These are phyloP conservation scores for Argyresthia goedartella DNA, from an alignment of 2,888 invertebrate species.

Conservation along the genomic window DNA sequence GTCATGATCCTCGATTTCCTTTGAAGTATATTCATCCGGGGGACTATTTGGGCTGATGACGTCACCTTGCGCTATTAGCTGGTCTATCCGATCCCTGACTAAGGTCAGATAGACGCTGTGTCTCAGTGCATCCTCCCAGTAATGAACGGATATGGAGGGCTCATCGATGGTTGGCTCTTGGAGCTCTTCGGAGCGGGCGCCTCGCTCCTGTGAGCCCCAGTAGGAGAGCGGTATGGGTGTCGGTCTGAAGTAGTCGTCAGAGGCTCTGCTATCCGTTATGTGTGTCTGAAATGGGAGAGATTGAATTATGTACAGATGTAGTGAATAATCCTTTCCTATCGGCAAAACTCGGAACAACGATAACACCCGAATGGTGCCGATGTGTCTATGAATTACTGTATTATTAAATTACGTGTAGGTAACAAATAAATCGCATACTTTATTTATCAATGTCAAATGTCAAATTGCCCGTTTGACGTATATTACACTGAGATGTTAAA, in stretches of 20 bases:
- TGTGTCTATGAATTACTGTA: too few species aligned
- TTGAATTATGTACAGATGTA: background rate
- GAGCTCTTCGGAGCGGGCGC: conserved; percentile 28
- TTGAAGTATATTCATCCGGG: conserved; percentile 27
- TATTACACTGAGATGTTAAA: too few species aligned
- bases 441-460: too few species aligned
- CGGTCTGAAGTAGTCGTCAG: conserved; percentile 44
- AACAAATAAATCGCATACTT: too few species aligned
- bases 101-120: conserved; percentile 77
- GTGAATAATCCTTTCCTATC: too few species aligned
- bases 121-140: conserved; percentile 77
- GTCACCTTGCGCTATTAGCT: conserved; percentile 50
- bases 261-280: background rate
- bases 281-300: conserved; percentile 3
- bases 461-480: too few species aligned
- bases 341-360: too few species aligned
- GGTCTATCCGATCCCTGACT: conserved; percentile 66
- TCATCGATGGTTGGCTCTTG: conserved; percentile 24
- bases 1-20: conserved; percentile 51
- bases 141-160: conserved; percentile 45
- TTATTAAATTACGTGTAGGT: too few species aligned
- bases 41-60: conserved; percentile 30
- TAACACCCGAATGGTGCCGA: too few species aligned
- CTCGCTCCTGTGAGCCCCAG: conserved; percentile 34
- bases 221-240: conserved; percentile 52